A percentile compares a stretch with the other conserved stretches of the same genome.
These are phyloP conservation scores for Mionectes olivaceus DNA, from an alignment of 2,797 vertebrate genomes.

Conservation along the genomic window DNA sequence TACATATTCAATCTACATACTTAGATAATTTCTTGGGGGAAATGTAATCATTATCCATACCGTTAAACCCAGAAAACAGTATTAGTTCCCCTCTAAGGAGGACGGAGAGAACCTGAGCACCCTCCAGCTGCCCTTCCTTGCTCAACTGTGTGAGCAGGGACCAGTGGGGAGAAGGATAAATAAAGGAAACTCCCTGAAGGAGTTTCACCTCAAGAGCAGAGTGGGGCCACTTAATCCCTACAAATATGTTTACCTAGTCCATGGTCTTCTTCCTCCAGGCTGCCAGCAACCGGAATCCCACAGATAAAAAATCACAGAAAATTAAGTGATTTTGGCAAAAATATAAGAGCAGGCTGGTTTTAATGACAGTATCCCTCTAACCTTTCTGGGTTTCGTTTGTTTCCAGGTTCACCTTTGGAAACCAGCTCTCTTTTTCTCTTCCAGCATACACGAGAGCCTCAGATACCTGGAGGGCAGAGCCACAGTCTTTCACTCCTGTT, in stretches of 20 bases:
- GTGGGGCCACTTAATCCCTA: too few relatives aligned
- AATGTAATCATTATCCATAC: background rate
- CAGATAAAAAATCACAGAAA: background rate
- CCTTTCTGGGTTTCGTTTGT: background rate
- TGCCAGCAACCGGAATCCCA: accelerated
- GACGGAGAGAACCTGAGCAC: background rate
- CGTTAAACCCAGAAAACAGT: background rate
- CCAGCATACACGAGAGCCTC: slow-evolving; percentile 87
- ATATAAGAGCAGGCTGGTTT: background rate
- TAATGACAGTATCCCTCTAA: background rate
- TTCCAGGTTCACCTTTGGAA: slow-evolving; percentile 16
- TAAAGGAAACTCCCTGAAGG: background rate
- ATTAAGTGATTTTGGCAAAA: background rate
- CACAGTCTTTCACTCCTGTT: slow-evolving; percentile 89
- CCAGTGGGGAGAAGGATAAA: background rate
- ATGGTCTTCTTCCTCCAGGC: background rate
- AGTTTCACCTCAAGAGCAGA: background rate
- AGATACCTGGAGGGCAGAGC: slow-evolving; percentile 86
- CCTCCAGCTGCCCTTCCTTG: background rate
- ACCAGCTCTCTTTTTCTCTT: background rate
- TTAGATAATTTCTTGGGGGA: background rate
- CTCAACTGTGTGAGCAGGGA: background rate
- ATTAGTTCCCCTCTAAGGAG: background rate
- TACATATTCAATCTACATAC: background rate
- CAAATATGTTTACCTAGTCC: accelerated